Percentiles rank a stretch among this genome's conserved stretches.
phyloP scores from a whole-genome alignment of 2,888 invertebrate genomes.

The Amiota mariae region DNA sequence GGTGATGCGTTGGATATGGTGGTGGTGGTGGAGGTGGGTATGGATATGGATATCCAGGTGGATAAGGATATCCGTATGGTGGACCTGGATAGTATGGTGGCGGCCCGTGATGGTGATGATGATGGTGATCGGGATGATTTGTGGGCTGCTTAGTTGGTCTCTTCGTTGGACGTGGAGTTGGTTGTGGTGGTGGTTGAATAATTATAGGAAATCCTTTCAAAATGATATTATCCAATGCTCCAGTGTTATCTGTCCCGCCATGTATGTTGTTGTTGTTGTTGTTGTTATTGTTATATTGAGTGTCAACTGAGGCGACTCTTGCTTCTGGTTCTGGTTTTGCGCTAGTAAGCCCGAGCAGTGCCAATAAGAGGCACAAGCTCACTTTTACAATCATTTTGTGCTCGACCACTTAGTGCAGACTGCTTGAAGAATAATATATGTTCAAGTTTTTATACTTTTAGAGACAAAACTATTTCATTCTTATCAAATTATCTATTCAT shows the following conservation, averaged over 20 bases:
- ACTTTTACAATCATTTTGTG: no score
- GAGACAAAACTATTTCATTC: no score
- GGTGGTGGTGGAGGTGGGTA: conserved; percentile 3
- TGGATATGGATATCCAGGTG: conserved; percentile 5
- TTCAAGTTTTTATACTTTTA: no score
- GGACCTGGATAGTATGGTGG: neutral
- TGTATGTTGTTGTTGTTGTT: neutral
- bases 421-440: no score
- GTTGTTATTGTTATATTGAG: neutral
- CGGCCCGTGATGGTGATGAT: neutral
- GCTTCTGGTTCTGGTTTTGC: no score
- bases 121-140: neutral
- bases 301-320: no score
- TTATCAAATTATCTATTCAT: no score
- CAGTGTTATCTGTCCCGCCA: neutral
- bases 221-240: neutral
- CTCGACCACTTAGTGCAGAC: no score
- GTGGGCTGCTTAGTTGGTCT: neutral
- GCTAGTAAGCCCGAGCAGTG: no score
- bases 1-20: neutral
- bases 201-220: conserved; percentile 3
- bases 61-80: conserved; percentile 6
- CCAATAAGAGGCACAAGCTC: no score
- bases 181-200: neutral
- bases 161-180: neutral